phyloP scores from a whole-genome alignment of 2,888 invertebrate species.

The Margaritifera margaritifera region DNA sequence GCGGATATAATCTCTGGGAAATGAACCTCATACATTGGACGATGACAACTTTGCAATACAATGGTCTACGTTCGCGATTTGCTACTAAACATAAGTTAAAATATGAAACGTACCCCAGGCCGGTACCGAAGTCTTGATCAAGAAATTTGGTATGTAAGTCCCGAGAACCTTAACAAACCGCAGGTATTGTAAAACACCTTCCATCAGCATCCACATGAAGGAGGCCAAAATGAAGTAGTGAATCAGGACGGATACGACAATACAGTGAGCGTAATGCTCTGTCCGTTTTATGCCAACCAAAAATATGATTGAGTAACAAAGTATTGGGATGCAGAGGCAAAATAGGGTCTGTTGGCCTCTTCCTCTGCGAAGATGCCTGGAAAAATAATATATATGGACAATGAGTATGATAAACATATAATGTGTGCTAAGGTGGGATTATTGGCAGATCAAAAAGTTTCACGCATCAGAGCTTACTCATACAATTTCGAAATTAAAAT shows the following conservation, averaged over 20 bases:
- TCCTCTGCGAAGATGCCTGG: conserved; percentile 77
- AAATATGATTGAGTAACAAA: conserved; percentile 76
- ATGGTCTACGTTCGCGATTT: neutral
- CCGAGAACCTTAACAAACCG: conserved; percentile 81
- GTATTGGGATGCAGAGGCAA: conserved; percentile 79
- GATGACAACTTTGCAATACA: too few relatives aligned
- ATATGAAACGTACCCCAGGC: conserved; percentile 77
- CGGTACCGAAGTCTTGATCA: conserved; percentile 78
- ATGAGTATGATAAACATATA: too few relatives aligned
- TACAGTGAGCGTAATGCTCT: conserved; percentile 74
- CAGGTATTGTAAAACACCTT: conserved; percentile 80
- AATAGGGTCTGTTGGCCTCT: conserved; percentile 81
- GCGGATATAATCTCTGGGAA: too few relatives aligned
- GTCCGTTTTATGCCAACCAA: conserved; percentile 66
- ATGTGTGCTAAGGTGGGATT: too few relatives aligned
- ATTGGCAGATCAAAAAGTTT: too few relatives aligned
- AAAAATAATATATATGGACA: too few relatives aligned
- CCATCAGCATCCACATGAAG: conserved; percentile 82
- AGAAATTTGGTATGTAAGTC: conserved; percentile 76
- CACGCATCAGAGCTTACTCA: too few relatives aligned
- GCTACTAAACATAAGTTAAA: neutral
- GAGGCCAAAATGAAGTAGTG: conserved; percentile 78
- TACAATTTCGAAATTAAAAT: too few relatives aligned
- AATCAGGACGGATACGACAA: conserved; percentile 77
- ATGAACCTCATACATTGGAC: too few relatives aligned